Percentiles rank a stretch among this genome's conserved stretches.
phyloP scores from a whole-genome alignment of 2,113 vertebrate species.

The Neomonachus schauinslandi region DNA sequence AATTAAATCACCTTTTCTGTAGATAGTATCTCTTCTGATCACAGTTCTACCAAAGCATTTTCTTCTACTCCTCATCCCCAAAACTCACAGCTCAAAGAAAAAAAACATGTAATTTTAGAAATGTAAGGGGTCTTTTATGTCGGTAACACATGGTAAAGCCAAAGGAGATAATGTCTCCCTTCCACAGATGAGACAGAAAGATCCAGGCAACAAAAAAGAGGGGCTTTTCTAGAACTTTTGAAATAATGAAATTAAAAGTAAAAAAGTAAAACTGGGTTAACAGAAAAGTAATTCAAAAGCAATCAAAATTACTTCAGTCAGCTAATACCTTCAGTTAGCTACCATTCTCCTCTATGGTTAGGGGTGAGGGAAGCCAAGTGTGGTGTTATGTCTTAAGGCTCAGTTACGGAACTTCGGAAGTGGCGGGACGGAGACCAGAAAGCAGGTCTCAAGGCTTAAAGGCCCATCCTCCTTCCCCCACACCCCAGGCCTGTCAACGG shows the following conservation, averaged over 20 bases:
- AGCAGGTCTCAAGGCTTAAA: background rate
- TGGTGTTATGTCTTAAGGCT: background rate
- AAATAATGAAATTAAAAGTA: background rate
- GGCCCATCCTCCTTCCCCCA: background rate
- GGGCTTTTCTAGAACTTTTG: background rate
- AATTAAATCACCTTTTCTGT: background rate
- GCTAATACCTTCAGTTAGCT: background rate
- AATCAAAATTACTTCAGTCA: background rate
- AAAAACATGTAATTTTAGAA: slow-evolving; percentile 14
- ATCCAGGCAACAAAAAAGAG: background rate
- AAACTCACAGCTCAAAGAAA: background rate
- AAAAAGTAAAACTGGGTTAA: background rate
- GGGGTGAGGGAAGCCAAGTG: background rate
- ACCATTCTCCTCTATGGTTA: background rate
- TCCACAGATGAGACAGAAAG: slow-evolving; percentile 47
- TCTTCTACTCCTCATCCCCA: background rate
- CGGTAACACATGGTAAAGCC: background rate
- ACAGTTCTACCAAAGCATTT: background rate
- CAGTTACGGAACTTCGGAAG: background rate
- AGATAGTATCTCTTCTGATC: background rate
- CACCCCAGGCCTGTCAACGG: background rate
- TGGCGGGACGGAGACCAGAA: background rate
- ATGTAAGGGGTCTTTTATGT: background rate
- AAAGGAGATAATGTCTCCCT: slow-evolving; percentile 18
- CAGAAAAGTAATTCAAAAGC: background rate